These are phyloP conservation scores for Spialia ferax DNA, from an alignment of 2,888 invertebrate species.

Conservation along the genomic window DNA sequence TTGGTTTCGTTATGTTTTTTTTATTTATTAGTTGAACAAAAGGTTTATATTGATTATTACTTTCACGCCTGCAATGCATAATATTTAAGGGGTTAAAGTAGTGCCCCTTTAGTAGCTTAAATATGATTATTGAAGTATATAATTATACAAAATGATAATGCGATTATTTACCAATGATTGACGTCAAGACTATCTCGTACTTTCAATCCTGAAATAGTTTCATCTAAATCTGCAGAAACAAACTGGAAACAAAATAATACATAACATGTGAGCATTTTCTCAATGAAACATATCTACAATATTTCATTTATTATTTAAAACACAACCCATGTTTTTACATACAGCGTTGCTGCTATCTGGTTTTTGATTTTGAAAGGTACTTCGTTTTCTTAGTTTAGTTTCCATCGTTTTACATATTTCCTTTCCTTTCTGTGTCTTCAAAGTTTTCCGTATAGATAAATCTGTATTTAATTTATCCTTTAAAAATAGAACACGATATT, in stretches of 20 bases:
- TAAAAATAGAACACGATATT: slow-evolving; percentile 63
- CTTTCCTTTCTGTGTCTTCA: slow-evolving; percentile 47
- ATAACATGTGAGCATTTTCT: background rate
- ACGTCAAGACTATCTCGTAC: slow-evolving; percentile 75
- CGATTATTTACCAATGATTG: slow-evolving; percentile 64
- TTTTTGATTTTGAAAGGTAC: background rate
- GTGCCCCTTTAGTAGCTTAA: too few relatives aligned
- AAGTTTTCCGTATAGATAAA: slow-evolving; percentile 57
- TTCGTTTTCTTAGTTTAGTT: slow-evolving; percentile 16
- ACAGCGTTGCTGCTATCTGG: background rate
- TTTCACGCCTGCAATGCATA: slow-evolving; percentile 41
- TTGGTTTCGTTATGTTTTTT: background rate
- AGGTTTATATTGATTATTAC: slow-evolving; percentile 13
- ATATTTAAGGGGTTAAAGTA: background rate
- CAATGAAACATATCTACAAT: background rate
- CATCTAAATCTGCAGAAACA: slow-evolving; percentile 36
- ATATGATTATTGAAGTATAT: too few relatives aligned
- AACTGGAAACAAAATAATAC: slow-evolving; percentile 56
- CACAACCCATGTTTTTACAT: background rate
- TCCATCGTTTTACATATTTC: slow-evolving; percentile 38
- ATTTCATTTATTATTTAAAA: background rate
- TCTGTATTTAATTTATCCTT: slow-evolving; percentile 58
- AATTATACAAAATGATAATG: background rate
- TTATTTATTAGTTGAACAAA: slow-evolving; percentile 1
- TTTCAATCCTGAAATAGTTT: slow-evolving; percentile 55